phyloP scores from a whole-genome alignment of 1,140 invertebrate genomes.

The Copidosoma floridanum region DNA sequence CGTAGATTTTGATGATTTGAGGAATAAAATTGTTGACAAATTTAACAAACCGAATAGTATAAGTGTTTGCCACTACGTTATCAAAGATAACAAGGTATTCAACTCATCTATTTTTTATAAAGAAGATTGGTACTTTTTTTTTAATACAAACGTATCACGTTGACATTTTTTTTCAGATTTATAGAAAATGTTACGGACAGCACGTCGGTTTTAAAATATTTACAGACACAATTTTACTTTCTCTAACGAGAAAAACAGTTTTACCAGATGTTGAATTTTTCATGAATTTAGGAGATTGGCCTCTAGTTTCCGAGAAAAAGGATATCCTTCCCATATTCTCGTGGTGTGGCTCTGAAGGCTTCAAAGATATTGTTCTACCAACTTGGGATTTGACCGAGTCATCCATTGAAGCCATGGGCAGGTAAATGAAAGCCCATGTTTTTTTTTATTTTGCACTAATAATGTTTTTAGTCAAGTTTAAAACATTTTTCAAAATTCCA shows the following conservation, averaged over 20 bases:
- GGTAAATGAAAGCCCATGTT: constrained; percentile 56
- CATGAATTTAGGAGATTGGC: constrained; percentile 95
- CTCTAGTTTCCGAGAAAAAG: constrained; percentile 66
- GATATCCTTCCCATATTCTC: constrained; percentile 84
- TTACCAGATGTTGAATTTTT: constrained; percentile 90
- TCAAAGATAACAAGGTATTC: constrained; percentile 83
- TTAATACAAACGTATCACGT: too few relatives aligned
- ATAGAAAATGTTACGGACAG: constrained; percentile 87
- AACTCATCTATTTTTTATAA: too few relatives aligned
- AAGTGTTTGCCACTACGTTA: constrained; percentile 88
- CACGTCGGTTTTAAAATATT: constrained; percentile 97
- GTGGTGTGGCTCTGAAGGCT: constrained; percentile 89
- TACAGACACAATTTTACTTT: constrained; percentile 84
- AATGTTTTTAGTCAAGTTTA: background rate
- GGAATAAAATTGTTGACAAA: constrained; percentile 62
- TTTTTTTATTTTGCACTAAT: constrained; percentile 2
- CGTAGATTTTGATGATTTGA: constrained; percentile 71
- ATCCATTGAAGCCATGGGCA: constrained; percentile 85
- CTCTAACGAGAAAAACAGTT: constrained; percentile 76
- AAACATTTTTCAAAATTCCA: constrained; percentile 48
- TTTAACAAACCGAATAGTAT: constrained; percentile 75
- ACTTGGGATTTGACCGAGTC: constrained; percentile 95
- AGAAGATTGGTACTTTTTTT: too few relatives aligned
- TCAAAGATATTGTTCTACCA: constrained; percentile 88
- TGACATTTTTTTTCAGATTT: constrained; percentile 60